These are phyloP conservation scores for Brachionichthys hirsutus DNA, from an alignment of 2,113 vertebrate genomes.

Conservation along the genomic window DNA sequence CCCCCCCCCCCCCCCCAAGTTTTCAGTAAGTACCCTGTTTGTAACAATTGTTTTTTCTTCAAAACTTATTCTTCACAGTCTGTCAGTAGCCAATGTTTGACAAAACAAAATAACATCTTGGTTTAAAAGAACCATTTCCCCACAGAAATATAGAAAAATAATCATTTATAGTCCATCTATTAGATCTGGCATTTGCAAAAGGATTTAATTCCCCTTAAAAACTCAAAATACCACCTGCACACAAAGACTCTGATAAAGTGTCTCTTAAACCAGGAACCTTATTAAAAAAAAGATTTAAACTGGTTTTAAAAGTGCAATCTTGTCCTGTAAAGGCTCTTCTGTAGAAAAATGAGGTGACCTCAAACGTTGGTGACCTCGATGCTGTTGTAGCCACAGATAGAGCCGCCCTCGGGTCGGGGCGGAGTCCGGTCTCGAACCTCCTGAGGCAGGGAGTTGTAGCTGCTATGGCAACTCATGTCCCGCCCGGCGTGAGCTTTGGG, in stretches of 20 bases:
- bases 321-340: slow-evolving; percentile 37
- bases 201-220: slow-evolving; percentile 5
- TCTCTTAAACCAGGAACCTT: slow-evolving; percentile 29
- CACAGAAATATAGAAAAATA: slow-evolving; percentile 70
- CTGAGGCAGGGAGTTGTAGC: slow-evolving; percentile 77
- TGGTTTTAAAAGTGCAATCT: slow-evolving; percentile 58
- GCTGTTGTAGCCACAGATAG: slow-evolving; percentile 72
- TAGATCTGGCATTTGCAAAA: slow-evolving; percentile 2
- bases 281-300: slow-evolving; percentile 19
- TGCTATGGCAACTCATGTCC: slow-evolving; percentile 78
- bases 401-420: slow-evolving; percentile 68
- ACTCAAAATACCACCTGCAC: slow-evolving; percentile 11
- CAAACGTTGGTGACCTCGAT: slow-evolving; percentile 84
- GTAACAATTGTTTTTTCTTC: slow-evolving; percentile 14
- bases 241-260: slow-evolving; percentile 6
- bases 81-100: slow-evolving; percentile 11
- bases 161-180: slow-evolving; percentile 29
- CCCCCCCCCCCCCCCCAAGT: not conserved
- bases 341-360: slow-evolving; percentile 39
- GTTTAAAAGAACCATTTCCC: slow-evolving; percentile 47
- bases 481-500: slow-evolving; percentile 76
- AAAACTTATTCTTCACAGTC: slow-evolving; percentile 11
- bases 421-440: slow-evolving; percentile 73
- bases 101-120: slow-evolving; percentile 19
- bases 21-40: slow-evolving; percentile 39